phyloP scores from a whole-genome alignment of 2,888 invertebrate species.

The Pherbina coryleti region DNA sequence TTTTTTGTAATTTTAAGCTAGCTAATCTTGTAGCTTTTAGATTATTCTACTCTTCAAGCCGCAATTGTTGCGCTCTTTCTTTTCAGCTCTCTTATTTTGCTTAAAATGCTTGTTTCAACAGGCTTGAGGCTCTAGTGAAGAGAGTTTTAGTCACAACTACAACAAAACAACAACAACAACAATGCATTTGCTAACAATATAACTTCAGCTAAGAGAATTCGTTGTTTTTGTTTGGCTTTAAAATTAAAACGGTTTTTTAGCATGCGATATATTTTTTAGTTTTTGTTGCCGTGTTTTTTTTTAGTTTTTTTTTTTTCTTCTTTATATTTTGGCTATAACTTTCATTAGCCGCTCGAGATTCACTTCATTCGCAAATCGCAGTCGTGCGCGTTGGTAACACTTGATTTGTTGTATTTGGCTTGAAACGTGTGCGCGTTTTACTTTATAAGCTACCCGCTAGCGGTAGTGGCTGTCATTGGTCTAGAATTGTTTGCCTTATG shows the following conservation, averaged over 20 bases:
- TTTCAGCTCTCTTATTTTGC: no score
- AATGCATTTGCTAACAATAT: not conserved
- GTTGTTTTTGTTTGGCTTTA: not conserved
- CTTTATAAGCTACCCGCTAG: not conserved
- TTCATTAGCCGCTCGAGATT: constrained; percentile 30
- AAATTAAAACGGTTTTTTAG: not conserved
- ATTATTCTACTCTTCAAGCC: no score
- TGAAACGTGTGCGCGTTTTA: not conserved
- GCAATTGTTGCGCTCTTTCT: no score
- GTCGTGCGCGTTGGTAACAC: constrained; percentile 22
- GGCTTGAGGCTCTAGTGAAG: not conserved
- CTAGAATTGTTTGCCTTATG: not conserved
- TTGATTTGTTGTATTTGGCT: not conserved
- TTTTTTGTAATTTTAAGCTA: no score
- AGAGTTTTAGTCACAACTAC: not conserved
- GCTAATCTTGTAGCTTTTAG: no score
- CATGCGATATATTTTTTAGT: not conserved
- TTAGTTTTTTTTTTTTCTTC: not conserved
- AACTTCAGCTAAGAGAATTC: constrained; percentile 17
- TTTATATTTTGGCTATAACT: constrained; percentile 37
- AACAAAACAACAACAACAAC: not conserved
- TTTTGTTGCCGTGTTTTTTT: not conserved
- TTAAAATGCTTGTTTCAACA: no score
- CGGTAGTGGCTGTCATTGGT: not conserved
- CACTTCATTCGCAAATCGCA: constrained; percentile 37